A percentile compares a stretch with the other conserved stretches of the same genome.
Conservation (phyloP, 1,140 invertebrate species). For the Chymomyza costata region DNA sequence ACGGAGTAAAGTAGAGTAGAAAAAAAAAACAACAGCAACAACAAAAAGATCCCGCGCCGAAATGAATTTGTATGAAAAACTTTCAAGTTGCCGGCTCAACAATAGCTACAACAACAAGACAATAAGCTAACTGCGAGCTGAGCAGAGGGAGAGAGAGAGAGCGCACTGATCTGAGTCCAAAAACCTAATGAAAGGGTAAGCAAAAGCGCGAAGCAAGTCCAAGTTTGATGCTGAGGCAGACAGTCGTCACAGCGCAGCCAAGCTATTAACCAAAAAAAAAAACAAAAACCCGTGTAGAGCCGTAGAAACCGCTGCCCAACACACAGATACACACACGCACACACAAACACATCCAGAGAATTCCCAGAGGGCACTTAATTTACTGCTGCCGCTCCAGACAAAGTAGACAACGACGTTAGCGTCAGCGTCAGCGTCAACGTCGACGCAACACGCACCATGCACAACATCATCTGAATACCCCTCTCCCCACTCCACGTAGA, state of each 20-base stretch:
- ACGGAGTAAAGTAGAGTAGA: conserved; percentile 33
- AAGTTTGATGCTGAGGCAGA: background rate
- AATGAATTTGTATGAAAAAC: conserved; percentile 16
- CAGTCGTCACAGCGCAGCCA: conserved; percentile 13
- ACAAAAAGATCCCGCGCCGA: too few species aligned
- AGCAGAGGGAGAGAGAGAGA: too few species aligned
- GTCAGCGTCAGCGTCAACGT: too few species aligned
- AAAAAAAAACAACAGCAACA: too few species aligned
- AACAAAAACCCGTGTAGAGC: conserved; percentile 3
- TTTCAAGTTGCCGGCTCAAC: conserved; percentile 36
- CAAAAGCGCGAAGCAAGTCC: conserved; percentile 20
- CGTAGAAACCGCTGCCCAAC: background rate
- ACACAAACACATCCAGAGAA: conserved; percentile 42
- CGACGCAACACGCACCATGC: too few species aligned
- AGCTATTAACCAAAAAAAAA: conserved; percentile 34
- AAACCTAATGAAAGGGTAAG: conserved; percentile 64
- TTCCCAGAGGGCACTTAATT: conserved; percentile 71
- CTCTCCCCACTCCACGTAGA: too few species aligned
- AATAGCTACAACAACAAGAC: conserved; percentile 19
- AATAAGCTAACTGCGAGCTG: conserved; percentile 14
- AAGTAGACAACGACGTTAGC: too few species aligned
- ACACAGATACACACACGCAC: conserved; percentile 17
- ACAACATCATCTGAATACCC: too few species aligned
- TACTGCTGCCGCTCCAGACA: conserved; percentile 51
- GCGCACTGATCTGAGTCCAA: background rate